These are phyloP conservation scores for Entomyzon cyanotis DNA, from an alignment of 2,113 vertebrate species.

Conservation along the genomic window DNA sequence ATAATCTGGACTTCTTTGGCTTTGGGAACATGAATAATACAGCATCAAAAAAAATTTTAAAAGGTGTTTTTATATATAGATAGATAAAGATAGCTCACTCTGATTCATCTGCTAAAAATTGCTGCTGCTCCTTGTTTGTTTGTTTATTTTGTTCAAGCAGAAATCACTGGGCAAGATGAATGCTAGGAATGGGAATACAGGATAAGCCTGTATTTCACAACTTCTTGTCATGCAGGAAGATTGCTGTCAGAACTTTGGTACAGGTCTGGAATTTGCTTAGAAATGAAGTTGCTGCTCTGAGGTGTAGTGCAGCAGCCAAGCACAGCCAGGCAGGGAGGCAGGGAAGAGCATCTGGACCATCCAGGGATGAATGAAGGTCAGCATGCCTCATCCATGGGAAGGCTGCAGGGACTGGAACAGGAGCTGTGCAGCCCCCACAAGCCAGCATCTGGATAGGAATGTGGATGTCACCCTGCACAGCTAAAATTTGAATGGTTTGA, in stretches of 20 bases:
- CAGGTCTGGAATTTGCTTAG: neutral
- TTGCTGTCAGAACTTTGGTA: neutral
- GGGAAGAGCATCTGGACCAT: neutral
- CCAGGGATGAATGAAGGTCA: neutral
- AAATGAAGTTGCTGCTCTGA: fast-evolving
- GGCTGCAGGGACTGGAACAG: neutral
- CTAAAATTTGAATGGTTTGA: neutral
- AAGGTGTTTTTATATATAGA: slow-evolving; percentile 28
- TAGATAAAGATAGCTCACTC: neutral
- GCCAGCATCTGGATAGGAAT: neutral
- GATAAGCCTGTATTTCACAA: neutral
- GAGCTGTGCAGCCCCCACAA: neutral
- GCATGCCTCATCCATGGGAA: neutral
- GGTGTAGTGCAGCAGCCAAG: neutral
- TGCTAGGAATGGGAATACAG: neutral
- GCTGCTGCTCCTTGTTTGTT: slow-evolving; percentile 25
- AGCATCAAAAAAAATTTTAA: neutral
- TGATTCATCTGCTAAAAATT: slow-evolving; percentile 48
- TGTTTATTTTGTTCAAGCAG: neutral
- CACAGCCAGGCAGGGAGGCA: neutral
- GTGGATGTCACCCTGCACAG: neutral
- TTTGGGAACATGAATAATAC: slow-evolving; percentile 15
- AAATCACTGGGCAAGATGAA: neutral
- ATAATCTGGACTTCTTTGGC: neutral
- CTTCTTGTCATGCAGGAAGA: neutral